A percentile compares a stretch with the other conserved stretches of the same genome.
These are phyloP conservation scores for Rhea americana DNA, from an alignment of 2,113 vertebrate species.

Conservation along the genomic window DNA sequence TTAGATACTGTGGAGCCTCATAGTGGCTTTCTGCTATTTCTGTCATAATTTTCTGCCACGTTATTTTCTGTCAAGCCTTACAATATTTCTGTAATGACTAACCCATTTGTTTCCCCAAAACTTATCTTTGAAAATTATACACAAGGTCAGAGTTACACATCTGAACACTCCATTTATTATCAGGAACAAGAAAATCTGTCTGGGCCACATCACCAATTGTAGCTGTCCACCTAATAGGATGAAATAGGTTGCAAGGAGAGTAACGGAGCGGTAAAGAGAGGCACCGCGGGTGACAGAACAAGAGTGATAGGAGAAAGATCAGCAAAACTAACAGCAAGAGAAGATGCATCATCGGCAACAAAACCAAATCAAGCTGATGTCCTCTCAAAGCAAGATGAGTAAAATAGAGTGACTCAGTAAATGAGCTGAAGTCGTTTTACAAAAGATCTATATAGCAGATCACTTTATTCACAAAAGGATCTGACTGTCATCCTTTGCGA, in stretches of 20 bases:
- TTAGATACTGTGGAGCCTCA: slow-evolving; percentile 25
- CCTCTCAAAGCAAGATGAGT: slow-evolving; percentile 19
- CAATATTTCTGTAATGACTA: slow-evolving; percentile 45
- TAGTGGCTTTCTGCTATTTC: slow-evolving; percentile 45
- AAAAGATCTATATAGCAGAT: neutral
- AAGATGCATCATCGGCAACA: slow-evolving; percentile 35
- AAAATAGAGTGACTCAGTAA: slow-evolving; percentile 17
- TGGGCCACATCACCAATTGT: slow-evolving; percentile 26
- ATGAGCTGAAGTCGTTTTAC: slow-evolving; percentile 6
- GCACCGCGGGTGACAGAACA: slow-evolving; percentile 35
- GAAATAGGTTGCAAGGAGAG: slow-evolving; percentile 31
- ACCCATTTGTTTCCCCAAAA: slow-evolving; percentile 56
- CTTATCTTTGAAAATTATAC: slow-evolving; percentile 63
- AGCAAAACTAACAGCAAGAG: slow-evolving; percentile 53
- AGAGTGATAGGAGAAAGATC: slow-evolving; percentile 52
- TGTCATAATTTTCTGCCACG: slow-evolving; percentile 53
- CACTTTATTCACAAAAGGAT: neutral
- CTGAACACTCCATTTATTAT: slow-evolving; percentile 49
- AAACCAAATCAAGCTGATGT: slow-evolving; percentile 59
- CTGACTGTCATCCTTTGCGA: neutral
- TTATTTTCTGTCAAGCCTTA: slow-evolving; percentile 63
- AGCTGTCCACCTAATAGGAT: slow-evolving; percentile 24
- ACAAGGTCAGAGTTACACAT: slow-evolving; percentile 61
- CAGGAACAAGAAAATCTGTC: slow-evolving; percentile 58
- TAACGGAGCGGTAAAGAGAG: neutral